A percentile compares a stretch with the other conserved stretches of the same genome.
phyloP scores from a whole-genome alignment of 2,113 vertebrate genomes.

The Phycodurus eques region DNA sequence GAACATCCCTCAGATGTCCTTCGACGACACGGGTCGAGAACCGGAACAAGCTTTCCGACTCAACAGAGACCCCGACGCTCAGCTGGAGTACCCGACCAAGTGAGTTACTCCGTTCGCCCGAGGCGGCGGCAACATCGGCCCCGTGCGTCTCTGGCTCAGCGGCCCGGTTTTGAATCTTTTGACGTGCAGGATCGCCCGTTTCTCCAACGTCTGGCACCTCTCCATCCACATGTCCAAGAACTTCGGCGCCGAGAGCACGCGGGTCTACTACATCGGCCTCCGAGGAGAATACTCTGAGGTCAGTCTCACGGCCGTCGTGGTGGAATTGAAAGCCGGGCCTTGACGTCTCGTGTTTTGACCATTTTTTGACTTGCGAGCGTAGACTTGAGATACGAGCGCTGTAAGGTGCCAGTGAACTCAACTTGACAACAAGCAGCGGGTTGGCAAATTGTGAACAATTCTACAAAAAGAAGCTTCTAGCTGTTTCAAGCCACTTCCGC shows the following conservation, averaged over 20 bases:
- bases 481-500: no score
- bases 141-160: neutral
- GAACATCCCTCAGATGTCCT: constrained; percentile 97
- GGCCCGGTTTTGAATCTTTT: neutral
- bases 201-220: constrained; percentile 88
- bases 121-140: no score
- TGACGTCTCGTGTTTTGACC: no score
- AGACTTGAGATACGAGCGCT: no score
- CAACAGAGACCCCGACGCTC: constrained; percentile 82
- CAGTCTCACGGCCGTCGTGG: constrained; percentile 21
- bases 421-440: no score
- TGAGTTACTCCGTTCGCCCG: constrained; percentile 49
- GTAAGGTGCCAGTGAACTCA: no score
- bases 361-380: no score
- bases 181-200: constrained; percentile 84
- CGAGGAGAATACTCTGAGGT: constrained; percentile 93
- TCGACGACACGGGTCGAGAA: constrained; percentile 87
- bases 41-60: constrained; percentile 91
- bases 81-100: constrained; percentile 96
- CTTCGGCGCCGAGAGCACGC: constrained; percentile 87
- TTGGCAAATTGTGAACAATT: no score
- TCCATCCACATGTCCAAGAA: constrained; percentile 95
- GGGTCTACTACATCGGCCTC: constrained; percentile 91
- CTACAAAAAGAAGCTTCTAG: no score
- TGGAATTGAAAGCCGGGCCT: no score